phyloP scores from a whole-genome alignment of 2,797 vertebrate species.

The Phylloscopus collybita region DNA sequence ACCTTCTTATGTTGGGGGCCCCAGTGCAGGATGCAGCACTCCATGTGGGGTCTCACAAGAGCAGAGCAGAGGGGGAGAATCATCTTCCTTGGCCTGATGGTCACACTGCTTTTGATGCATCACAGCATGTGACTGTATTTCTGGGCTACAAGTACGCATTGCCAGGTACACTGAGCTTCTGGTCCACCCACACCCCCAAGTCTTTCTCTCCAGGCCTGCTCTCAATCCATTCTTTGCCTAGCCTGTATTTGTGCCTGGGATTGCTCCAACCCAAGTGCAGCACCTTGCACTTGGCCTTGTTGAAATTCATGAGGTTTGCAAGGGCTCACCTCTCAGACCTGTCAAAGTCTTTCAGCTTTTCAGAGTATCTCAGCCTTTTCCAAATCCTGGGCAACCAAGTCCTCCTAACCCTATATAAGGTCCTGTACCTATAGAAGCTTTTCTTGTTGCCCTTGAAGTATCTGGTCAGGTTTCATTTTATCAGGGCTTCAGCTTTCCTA shows the following conservation, averaged over 20 bases:
- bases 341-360: background rate
- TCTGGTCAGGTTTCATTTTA: background rate
- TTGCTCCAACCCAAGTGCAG: background rate
- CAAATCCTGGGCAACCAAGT: background rate
- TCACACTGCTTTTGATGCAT: background rate
- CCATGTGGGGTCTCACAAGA: background rate
- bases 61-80: background rate
- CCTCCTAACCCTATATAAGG: background rate
- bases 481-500: background rate
- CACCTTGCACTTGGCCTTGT: background rate
- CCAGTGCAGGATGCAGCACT: background rate
- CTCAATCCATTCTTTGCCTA: background rate
- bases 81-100: accelerated
- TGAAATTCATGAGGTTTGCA: background rate
- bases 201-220: background rate
- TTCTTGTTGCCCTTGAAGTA: background rate
- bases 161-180: background rate
- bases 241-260: background rate
- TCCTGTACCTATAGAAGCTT: background rate
- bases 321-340: background rate
- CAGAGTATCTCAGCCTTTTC: background rate
- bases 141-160: background rate
- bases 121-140: background rate
- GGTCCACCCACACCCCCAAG: background rate
- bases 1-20: background rate